Conservation (phyloP, 1,140 invertebrate genomes). For the Brevipalpus yothersi region DNA sequence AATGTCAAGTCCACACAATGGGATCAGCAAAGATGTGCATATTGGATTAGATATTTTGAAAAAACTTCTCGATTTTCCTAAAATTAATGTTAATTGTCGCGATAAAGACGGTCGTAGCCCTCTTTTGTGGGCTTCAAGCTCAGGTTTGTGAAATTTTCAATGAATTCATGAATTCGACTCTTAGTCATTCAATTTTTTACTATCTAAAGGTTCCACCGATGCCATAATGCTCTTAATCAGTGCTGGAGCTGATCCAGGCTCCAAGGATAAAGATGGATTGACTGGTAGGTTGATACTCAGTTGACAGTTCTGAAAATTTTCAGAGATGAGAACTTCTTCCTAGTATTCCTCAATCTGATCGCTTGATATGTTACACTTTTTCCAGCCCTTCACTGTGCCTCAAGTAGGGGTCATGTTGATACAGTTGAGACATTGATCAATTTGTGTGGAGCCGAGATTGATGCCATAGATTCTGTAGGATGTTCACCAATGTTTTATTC, state of each 20-base stretch:
- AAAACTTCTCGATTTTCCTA: slow-evolving; percentile 15
- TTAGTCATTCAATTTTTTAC: slow-evolving; percentile 5
- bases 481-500: slow-evolving; percentile 90
- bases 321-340: too few relatives aligned
- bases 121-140: slow-evolving; percentile 84
- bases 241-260: slow-evolving; percentile 48
- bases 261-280: slow-evolving; percentile 40
- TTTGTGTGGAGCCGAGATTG: slow-evolving; percentile 59
- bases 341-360: background rate
- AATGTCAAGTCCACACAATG: slow-evolving; percentile 56
- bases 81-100: slow-evolving; percentile 49
- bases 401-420: slow-evolving; percentile 73
- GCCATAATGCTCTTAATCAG: slow-evolving; percentile 63
- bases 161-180: background rate
- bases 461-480: slow-evolving; percentile 56
- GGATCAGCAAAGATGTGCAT: slow-evolving; percentile 27
- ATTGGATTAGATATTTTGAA: slow-evolving; percentile 11
- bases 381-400: slow-evolving; percentile 71
- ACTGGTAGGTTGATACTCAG: background rate
- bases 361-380: too few relatives aligned
- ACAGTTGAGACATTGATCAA: slow-evolving; percentile 70
- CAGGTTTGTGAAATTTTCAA: slow-evolving; percentile 29
- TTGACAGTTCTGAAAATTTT: too few relatives aligned
- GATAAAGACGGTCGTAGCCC: slow-evolving; percentile 81
- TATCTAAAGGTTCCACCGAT: slow-evolving; percentile 41